A percentile compares a stretch with the other conserved stretches of the same genome.
Conservation (phyloP, 1,140 invertebrate species). For the Zaprionus tsacasi region DNA sequence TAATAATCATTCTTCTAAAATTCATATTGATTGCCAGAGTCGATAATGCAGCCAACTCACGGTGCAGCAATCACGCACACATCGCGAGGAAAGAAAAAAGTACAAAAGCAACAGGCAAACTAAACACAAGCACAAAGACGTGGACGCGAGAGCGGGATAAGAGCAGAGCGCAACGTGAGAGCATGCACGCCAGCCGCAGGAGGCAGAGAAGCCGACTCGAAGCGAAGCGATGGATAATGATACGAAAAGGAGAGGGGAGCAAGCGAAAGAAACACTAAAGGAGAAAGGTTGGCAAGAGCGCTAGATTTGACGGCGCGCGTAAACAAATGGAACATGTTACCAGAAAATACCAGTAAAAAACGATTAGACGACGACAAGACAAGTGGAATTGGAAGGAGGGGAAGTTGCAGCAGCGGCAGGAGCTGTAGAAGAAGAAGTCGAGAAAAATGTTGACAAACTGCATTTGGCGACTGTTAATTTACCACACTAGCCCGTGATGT, state of each 20-base stretch:
- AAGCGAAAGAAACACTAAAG: constrained; percentile 11
- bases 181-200: constrained; percentile 18
- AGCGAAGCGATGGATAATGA: background rate
- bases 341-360: constrained; percentile 41
- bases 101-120: constrained; percentile 38
- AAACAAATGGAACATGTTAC: constrained; percentile 31
- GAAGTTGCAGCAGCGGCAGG: constrained; percentile 17
- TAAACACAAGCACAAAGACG: constrained; percentile 15
- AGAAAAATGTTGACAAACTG: constrained; percentile 48
- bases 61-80: constrained; percentile 9
- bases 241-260: background rate
- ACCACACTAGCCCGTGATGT: background rate
- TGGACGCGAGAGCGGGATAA: constrained; percentile 8
- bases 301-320: constrained; percentile 11
- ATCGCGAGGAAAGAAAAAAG: constrained; percentile 15
- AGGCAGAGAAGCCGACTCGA: background rate
- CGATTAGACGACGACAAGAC: constrained; percentile 29
- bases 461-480: constrained; percentile 23
- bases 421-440: background rate
- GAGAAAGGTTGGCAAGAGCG: constrained; percentile 31
- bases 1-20: background rate
- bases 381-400: background rate
- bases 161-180: constrained; percentile 21
- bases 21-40: background rate
- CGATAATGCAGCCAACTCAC: background rate